Conservation (phyloP, 2,113 vertebrate genomes). For the Pitta sordida region DNA sequence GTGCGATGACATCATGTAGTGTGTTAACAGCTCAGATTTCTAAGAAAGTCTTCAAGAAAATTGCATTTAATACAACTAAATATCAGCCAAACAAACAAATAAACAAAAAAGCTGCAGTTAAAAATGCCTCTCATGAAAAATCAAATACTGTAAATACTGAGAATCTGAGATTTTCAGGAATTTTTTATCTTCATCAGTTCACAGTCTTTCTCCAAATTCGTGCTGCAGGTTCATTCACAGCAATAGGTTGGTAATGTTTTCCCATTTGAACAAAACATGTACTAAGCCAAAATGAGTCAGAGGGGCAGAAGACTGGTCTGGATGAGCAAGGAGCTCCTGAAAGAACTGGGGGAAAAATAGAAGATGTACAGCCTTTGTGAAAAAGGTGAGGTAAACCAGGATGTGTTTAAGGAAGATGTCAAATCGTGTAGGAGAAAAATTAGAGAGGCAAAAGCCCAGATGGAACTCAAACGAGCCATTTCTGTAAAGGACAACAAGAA, state of each 20-base stretch:
- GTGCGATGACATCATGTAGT: background rate
- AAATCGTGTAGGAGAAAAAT: too few species aligned
- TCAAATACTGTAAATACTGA: background rate
- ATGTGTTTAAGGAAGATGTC: too few species aligned
- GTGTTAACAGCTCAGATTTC: background rate
- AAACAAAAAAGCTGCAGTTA: background rate
- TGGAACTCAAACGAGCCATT: too few species aligned
- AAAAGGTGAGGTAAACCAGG: too few species aligned
- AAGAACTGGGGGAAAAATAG: too few species aligned
- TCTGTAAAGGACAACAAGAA: too few species aligned
- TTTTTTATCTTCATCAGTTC: background rate
- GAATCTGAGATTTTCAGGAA: background rate
- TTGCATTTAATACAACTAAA: background rate
- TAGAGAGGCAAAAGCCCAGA: too few species aligned
- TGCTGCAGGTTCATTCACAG: background rate
- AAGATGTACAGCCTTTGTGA: too few species aligned
- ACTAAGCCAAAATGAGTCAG: background rate
- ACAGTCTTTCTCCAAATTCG: background rate
- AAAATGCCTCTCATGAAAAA: background rate
- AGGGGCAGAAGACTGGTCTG: too few species aligned
- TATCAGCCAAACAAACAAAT: background rate
- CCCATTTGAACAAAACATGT: background rate
- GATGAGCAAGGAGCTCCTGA: too few species aligned
- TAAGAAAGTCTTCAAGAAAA: background rate
- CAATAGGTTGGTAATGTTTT: background rate